A percentile compares a stretch with the other conserved stretches of the same genome.
Conservation (phyloP, 1,140 invertebrate genomes). For the Xylocopa sonorina region DNA sequence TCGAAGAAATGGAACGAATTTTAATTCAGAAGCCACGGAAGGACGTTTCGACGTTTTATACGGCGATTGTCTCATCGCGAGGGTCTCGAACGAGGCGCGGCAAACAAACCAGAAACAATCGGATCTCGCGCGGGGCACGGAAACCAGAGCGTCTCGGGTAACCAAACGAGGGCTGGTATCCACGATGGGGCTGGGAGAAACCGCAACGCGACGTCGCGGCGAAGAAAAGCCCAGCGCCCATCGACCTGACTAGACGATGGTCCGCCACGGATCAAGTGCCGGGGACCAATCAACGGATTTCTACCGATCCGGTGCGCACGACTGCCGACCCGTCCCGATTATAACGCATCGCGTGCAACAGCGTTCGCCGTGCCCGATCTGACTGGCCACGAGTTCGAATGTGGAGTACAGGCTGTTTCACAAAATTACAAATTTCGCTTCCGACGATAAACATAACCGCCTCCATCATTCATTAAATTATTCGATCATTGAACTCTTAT, state of each 20-base stretch:
- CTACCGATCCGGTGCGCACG: constrained; percentile 72
- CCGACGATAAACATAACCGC: no score
- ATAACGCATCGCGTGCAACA: constrained; percentile 68
- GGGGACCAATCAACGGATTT: constrained; percentile 78
- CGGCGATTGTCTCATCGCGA: background rate
- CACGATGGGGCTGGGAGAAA: constrained; percentile 52
- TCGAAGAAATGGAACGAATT: background rate
- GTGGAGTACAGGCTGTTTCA: constrained; percentile 15
- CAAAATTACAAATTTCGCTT: background rate
- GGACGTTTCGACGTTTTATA: no score
- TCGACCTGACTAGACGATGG: constrained; percentile 21
- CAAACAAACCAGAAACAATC: constrained; percentile 62
- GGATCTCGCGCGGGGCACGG: constrained; percentile 27
- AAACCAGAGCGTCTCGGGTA: constrained; percentile 62
- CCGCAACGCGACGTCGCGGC: constrained; percentile 58
- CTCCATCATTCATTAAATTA: no score
- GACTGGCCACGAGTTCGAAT: background rate
- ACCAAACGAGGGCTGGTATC: constrained; percentile 44
- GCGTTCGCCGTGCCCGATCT: constrained; percentile 14
- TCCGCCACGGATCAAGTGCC: constrained; percentile 71
- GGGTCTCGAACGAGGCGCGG: background rate
- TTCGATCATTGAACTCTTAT: no score
- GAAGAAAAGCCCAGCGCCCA: constrained; percentile 22
- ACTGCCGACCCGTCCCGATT: constrained; percentile 71
- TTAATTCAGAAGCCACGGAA: background rate